These are phyloP conservation scores for Campaea margaritaria DNA, from an alignment of 2,888 invertebrate species.

Conservation along the genomic window DNA sequence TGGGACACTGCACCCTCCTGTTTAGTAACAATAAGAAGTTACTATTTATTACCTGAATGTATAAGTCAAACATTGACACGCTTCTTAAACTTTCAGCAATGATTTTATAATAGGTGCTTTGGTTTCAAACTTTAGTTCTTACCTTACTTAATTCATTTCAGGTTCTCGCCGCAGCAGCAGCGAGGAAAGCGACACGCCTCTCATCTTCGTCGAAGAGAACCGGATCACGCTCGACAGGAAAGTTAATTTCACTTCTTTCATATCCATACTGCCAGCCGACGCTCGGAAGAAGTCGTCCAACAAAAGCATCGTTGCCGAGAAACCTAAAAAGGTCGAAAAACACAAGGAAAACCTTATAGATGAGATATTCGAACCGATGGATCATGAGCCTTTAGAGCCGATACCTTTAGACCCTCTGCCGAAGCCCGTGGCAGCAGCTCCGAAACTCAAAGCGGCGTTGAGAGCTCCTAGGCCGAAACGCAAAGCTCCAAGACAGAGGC, in stretches of 20 bases:
- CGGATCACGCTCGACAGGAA: constrained; percentile 52
- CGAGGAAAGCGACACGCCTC: constrained; percentile 37
- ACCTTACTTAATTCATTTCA: constrained; percentile 31
- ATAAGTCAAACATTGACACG: no score
- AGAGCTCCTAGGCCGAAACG: constrained; percentile 16
- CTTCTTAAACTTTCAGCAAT: neutral
- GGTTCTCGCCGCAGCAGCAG: constrained; percentile 39
- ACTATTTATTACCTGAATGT: no score
- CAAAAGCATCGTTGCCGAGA: constrained; percentile 6
- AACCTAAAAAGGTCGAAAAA: constrained; percentile 22
- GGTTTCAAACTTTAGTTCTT: constrained; percentile 16
- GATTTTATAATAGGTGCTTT: neutral
- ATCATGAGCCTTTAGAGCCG: constrained; percentile 29
- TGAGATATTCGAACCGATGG: constrained; percentile 26
- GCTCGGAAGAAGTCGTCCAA: constrained; percentile 27
- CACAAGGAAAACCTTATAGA: constrained; percentile 25
- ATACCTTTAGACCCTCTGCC: constrained; percentile 17
- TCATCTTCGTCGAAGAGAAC: constrained; percentile 35
- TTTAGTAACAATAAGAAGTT: no score
- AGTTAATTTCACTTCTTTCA: constrained; percentile 57
- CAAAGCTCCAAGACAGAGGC: constrained; percentile 18
- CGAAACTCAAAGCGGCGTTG: constrained; percentile 14
- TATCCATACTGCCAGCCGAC: constrained; percentile 55
- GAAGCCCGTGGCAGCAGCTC: constrained; percentile 5
- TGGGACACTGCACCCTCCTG: no score